Evolutionary conservation across 1,140 invertebrate species (phyloP).

Genomic region (Drosophila biarmipes): DNA sequence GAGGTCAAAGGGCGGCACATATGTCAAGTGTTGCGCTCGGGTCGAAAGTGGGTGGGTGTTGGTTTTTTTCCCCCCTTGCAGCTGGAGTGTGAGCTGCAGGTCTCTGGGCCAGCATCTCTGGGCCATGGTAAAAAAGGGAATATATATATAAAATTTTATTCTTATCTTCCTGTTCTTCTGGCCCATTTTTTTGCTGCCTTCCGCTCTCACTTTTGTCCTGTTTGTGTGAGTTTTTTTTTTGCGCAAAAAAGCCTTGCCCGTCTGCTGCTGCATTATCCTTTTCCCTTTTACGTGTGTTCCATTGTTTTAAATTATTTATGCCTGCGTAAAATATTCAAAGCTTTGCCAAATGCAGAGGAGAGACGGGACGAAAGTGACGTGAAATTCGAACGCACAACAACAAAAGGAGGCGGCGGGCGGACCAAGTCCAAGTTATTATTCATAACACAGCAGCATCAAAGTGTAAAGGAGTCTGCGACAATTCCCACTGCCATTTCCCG

Average conservation of each 20-base stretch:
- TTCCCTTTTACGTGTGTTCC: constrained; percentile 74
- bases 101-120: constrained; percentile 46
- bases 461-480: constrained; percentile 80
- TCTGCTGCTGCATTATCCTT: constrained; percentile 72
- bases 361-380: constrained; percentile 41
- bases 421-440: constrained; percentile 74
- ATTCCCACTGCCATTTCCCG: constrained; percentile 78
- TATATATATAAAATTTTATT: constrained; percentile 71
- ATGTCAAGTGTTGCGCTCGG: constrained; percentile 71
- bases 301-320: constrained; percentile 83
- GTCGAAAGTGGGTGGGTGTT: constrained; percentile 13
- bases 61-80: background rate
- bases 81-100: constrained; percentile 8
- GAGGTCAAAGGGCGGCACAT: constrained; percentile 81
- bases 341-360: constrained; percentile 55
- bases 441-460: constrained; percentile 82
- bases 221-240: constrained; percentile 56
- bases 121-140: constrained; percentile 38
- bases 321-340: constrained; percentile 82
- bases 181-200: constrained; percentile 38
- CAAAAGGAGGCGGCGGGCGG: constrained; percentile 16
- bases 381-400: constrained; percentile 63
- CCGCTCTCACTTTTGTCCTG: constrained; percentile 70
- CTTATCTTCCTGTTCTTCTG: constrained; percentile 63
- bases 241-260: constrained; percentile 6